Evolutionary conservation across 2,797 vertebrate genomes (phyloP).

Genomic region (Artibeus jamaicensis): DNA sequence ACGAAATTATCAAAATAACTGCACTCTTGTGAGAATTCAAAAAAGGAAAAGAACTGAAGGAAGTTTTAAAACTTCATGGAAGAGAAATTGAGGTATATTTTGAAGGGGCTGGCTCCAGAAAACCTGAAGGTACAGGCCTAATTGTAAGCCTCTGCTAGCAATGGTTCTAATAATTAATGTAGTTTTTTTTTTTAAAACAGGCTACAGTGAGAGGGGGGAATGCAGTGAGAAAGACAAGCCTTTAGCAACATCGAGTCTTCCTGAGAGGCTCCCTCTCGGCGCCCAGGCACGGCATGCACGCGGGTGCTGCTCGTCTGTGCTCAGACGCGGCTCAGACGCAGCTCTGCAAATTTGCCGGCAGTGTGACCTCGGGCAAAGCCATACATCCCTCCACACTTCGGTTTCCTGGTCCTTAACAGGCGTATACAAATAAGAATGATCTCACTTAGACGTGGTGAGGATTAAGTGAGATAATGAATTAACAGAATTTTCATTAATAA

Average conservation of each 20-base stretch:
- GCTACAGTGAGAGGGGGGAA: neutral
- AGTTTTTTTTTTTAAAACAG: neutral
- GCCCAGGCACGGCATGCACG: neutral
- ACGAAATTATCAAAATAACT: conserved; percentile 16
- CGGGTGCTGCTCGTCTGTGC: neutral
- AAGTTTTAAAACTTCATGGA: neutral
- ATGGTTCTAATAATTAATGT: neutral
- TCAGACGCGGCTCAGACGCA: neutral
- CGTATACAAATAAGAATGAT: neutral
- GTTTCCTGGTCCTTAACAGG: neutral
- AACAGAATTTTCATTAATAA: conserved; percentile 12
- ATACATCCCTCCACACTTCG: neutral
- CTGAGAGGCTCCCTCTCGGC: neutral
- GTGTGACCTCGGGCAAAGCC: neutral
- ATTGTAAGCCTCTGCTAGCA: neutral
- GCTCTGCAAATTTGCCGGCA: neutral
- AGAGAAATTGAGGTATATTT: neutral
- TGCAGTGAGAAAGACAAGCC: neutral
- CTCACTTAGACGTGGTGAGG: neutral
- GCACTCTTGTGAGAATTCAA: neutral
- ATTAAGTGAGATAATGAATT: conserved; percentile 16
- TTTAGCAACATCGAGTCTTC: neutral
- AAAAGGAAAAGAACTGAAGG: neutral
- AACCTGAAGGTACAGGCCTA: neutral
- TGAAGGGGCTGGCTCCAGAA: neutral